Evolutionary conservation across 2,797 vertebrate genomes (phyloP).

Genomic region (Rhabdomys pumilio): DNA sequence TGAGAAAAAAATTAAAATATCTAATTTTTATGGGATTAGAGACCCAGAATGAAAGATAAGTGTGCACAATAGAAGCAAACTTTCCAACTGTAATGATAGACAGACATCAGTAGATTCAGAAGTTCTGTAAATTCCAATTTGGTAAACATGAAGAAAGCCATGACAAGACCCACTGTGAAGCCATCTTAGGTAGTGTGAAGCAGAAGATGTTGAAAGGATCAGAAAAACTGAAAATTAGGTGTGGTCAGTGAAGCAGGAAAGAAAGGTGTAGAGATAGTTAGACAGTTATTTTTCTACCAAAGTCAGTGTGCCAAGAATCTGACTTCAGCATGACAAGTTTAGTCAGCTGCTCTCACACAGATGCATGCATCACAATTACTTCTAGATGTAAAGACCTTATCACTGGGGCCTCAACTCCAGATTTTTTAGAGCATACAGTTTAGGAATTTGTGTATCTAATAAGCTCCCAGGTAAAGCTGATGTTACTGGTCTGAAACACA

Average conservation of each 20-base stretch:
- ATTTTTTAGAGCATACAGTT: neutral
- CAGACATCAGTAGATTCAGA: neutral
- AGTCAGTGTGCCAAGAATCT: neutral
- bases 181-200: neutral
- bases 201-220: neutral
- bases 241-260: neutral
- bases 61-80: neutral
- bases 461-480: neutral
- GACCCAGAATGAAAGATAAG: neutral
- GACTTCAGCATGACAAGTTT: neutral
- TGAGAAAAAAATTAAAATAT: neutral
- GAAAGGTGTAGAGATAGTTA: neutral
- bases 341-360: neutral
- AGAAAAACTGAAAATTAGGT: neutral
- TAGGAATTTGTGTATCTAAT: neutral
- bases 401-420: too few species aligned
- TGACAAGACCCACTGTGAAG: neutral
- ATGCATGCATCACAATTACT: neutral
- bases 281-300: neutral
- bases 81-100: neutral
- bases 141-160: neutral
- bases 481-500: neutral
- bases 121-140: constrained; percentile 5
- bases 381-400: neutral
- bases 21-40: neutral